phyloP scores from a whole-genome alignment of 2,888 invertebrate genomes.

The Leucophenga montana region DNA sequence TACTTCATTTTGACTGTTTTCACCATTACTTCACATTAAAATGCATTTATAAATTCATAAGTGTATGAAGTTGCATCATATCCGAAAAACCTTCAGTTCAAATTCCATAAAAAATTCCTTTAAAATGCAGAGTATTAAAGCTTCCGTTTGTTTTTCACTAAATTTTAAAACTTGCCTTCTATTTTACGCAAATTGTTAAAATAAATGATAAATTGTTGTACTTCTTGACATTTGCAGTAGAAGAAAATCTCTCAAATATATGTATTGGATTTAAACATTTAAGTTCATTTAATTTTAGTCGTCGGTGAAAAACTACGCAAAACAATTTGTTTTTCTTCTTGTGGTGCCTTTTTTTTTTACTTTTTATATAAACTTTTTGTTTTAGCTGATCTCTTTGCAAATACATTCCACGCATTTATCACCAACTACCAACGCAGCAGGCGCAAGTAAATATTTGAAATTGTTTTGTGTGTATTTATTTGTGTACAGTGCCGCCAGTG shows the following conservation, averaged over 20 bases:
- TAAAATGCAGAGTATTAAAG: too few species aligned
- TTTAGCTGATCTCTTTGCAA: slow-evolving; percentile 1
- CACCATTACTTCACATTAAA: too few species aligned
- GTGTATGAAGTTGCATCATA: too few species aligned
- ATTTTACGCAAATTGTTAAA: neutral
- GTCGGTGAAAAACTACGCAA: slow-evolving; percentile 33
- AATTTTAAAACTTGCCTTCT: too few species aligned
- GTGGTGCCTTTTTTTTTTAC: slow-evolving; percentile 23
- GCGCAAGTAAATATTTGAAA: neutral
- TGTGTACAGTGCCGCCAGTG: slow-evolving; percentile 1
- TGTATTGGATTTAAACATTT: slow-evolving; percentile 29
- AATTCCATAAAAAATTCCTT: too few species aligned
- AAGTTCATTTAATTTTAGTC: slow-evolving; percentile 58
- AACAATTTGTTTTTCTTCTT: slow-evolving; percentile 43
- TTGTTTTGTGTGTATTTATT: neutral
- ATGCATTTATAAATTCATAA: too few species aligned
- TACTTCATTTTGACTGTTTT: too few species aligned
- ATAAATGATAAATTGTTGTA: slow-evolving; percentile 37
- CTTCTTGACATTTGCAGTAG: slow-evolving; percentile 29
- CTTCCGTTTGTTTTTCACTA: too few species aligned
- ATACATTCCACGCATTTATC: neutral
- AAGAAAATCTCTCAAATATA: slow-evolving; percentile 32
- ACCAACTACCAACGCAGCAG: too few species aligned
- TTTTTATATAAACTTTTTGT: neutral
- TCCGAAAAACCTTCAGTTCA: too few species aligned